Conservation (phyloP, 1,140 invertebrate species). For the Lepidurus arcticus region DNA sequence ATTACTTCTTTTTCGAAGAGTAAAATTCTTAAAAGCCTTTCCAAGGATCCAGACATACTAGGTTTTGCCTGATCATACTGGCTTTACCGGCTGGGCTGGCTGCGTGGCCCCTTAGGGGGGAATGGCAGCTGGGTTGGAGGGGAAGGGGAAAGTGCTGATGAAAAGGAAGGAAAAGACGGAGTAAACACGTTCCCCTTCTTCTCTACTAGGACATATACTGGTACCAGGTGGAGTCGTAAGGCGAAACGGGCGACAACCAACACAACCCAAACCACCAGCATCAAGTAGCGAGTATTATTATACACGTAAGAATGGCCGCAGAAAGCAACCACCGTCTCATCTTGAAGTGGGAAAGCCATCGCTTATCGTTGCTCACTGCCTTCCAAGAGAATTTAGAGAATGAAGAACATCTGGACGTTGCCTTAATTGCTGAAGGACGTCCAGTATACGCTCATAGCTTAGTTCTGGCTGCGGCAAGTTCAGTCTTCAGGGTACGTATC, state of each 20-base stretch:
- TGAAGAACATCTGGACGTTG: slow-evolving; percentile 8
- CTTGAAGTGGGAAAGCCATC: not conserved
- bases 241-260: too few relatives aligned
- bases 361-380: not conserved
- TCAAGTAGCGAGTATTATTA: too few relatives aligned
- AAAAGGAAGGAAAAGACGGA: not conserved
- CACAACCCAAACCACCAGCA: too few relatives aligned
- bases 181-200: not conserved
- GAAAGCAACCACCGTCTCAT: slow-evolving; percentile 21
- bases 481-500: not conserved
- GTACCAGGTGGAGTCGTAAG: not conserved
- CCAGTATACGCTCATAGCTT: not conserved
- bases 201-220: not conserved
- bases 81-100: slow-evolving; percentile 11
- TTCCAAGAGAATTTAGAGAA: slow-evolving; percentile 6
- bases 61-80: slow-evolving; percentile 18
- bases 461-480: not conserved
- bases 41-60: not conserved
- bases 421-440: slow-evolving; percentile 9
- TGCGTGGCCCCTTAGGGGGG: slow-evolving; percentile 4
- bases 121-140: not conserved
- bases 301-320: not conserved
- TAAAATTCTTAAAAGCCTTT: not conserved
- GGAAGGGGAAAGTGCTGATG: not conserved
- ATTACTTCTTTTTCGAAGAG: not conserved